These are phyloP conservation scores for Leptarthrus brevirostris DNA, from an alignment of 2,888 invertebrate genomes.

Conservation along the genomic window DNA sequence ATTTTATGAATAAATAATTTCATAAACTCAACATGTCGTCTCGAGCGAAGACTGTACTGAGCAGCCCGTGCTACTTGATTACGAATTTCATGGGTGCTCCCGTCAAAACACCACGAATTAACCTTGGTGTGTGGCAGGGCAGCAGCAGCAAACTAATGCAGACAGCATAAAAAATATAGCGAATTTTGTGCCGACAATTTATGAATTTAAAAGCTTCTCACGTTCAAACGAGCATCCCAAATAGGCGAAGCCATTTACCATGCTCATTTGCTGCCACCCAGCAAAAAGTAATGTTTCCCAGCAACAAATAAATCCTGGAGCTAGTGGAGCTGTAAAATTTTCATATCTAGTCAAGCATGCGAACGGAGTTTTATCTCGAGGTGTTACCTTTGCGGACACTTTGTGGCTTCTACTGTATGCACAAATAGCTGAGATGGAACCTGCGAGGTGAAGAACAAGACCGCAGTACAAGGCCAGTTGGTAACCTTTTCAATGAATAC, in stretches of 20 bases:
- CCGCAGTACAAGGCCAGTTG: too few relatives aligned
- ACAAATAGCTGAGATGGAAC: too few relatives aligned
- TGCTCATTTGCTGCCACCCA: background rate
- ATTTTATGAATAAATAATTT: background rate
- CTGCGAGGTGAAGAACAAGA: background rate
- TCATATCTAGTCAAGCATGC: background rate
- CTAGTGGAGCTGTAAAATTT: background rate
- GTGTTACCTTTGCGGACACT: background rate
- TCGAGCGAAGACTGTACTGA: background rate
- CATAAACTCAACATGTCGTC: background rate
- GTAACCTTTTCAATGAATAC: too few relatives aligned
- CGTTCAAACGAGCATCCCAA: slow-evolving; percentile 7
- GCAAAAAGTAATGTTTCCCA: background rate
- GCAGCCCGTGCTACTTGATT: background rate
- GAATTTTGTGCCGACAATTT: slow-evolving; percentile 33
- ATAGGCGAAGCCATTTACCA: slow-evolving; percentile 11
- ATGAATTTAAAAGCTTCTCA: slow-evolving; percentile 39
- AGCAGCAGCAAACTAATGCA: background rate
- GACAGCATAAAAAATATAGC: slow-evolving; percentile 17
- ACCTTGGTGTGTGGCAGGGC: slow-evolving; percentile 25
- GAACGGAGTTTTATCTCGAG: background rate
- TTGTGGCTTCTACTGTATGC: background rate
- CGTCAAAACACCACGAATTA: slow-evolving; percentile 37
- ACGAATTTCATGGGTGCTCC: slow-evolving; percentile 2
- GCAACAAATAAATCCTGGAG: slow-evolving; percentile 14